A percentile compares a stretch with the other conserved stretches of the same genome.
phyloP scores from a whole-genome alignment of 2,113 vertebrate genomes.

The Xiphias gladius region DNA sequence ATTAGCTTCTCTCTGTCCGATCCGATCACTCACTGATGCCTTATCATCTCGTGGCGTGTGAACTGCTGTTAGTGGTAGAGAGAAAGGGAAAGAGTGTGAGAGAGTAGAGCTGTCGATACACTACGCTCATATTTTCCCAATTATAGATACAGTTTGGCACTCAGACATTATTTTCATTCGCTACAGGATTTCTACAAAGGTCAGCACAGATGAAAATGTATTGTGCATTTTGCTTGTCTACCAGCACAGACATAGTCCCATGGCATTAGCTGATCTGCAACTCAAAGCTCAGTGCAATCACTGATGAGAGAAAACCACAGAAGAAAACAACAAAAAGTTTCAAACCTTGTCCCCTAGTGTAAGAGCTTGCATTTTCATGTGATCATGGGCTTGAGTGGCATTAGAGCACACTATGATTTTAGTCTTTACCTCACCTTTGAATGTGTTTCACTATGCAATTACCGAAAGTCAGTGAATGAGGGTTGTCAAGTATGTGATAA shows the following conservation, averaged over 20 bases:
- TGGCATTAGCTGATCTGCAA: not conserved
- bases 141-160: slow-evolving; percentile 1
- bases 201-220: not conserved
- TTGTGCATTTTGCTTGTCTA: not conserved
- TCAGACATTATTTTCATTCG: not conserved
- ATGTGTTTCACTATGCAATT: not conserved
- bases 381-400: slow-evolving; percentile 12
- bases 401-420: slow-evolving; percentile 3
- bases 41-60: slow-evolving; percentile 13
- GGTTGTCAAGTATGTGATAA: not conserved
- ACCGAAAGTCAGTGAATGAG: not conserved
- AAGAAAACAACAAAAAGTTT: not conserved
- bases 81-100: not conserved
- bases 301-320: not conserved
- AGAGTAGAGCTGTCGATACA: not conserved
- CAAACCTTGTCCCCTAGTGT: not conserved
- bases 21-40: slow-evolving; percentile 25
- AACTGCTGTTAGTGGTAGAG: slow-evolving; percentile 7
- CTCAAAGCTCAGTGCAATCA: not conserved
- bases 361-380: not conserved
- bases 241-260: not conserved
- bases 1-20: slow-evolving; percentile 49
- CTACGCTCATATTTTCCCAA: not conserved
- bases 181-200: slow-evolving; percentile 6
- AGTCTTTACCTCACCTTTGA: not conserved